phyloP scores from a whole-genome alignment of 2,113 vertebrate species.

The Pseudopipra pipra region DNA sequence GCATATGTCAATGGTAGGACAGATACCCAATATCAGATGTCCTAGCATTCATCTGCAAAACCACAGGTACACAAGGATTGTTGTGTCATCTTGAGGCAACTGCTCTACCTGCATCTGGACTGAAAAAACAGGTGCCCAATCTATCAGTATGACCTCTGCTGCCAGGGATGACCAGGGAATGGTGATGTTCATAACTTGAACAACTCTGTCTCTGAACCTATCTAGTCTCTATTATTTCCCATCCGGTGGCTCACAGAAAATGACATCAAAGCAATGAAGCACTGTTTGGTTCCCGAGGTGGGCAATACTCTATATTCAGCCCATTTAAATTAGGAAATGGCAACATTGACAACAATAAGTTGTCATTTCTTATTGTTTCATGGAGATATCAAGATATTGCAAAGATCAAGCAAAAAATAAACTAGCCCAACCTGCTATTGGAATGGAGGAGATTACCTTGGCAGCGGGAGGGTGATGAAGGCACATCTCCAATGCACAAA shows the following conservation, averaged over 20 bases:
- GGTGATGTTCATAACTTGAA: neutral
- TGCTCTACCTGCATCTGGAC: neutral
- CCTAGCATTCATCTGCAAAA: neutral
- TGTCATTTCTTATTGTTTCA: neutral
- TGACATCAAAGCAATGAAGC: neutral
- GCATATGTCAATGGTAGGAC: neutral
- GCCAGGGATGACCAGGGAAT: neutral
- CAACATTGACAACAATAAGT: too few relatives aligned
- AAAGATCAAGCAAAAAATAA: neutral
- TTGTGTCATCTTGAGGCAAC: neutral
- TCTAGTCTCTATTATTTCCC: neutral
- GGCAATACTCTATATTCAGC: neutral
- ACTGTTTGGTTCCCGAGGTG: neutral
- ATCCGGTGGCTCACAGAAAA: neutral
- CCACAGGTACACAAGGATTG: neutral
- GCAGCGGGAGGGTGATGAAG: neutral
- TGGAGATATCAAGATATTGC: neutral
- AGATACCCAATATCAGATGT: neutral
- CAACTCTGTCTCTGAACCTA: neutral
- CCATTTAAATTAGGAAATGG: neutral
- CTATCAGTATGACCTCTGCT: neutral
- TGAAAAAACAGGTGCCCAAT: neutral
- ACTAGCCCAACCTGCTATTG: rapidly evolving
- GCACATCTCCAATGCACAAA: neutral
- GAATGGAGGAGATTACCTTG: neutral